These are phyloP conservation scores for Pangasianodon hypophthalmus DNA, from an alignment of 2,113 vertebrate genomes.

Conservation along the genomic window DNA sequence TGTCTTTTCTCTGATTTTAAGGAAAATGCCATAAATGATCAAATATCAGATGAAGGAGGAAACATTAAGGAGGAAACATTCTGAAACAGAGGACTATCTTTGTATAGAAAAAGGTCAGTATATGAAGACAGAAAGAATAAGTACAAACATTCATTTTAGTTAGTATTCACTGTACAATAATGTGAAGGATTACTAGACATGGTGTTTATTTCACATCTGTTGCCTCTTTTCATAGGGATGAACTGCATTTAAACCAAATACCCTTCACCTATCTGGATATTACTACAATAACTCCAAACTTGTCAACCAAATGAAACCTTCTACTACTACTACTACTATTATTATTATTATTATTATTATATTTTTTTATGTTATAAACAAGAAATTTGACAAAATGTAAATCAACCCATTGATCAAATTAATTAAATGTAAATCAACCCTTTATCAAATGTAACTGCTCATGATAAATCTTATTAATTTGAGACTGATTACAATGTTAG, in stretches of 20 bases:
- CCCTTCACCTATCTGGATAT: not conserved
- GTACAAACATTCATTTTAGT: not conserved
- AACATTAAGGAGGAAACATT: not conserved
- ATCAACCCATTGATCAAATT: not conserved
- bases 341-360: not conserved
- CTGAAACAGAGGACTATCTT: not conserved
- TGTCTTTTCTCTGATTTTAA: slow-evolving; percentile 16
- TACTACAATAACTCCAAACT: not conserved
- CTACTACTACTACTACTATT: not conserved
- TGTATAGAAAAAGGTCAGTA: slow-evolving; percentile 27
- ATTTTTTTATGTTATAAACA: not conserved
- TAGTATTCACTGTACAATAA: not conserved
- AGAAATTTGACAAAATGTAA: not conserved
- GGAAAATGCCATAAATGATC: slow-evolving; percentile 3
- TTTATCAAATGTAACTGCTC: not conserved
- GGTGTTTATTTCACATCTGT: not conserved
- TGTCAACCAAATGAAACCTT: not conserved
- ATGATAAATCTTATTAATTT: not conserved
- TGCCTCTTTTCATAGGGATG: slow-evolving; percentile 16
- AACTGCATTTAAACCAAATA: not conserved
- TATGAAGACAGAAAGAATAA: not conserved
- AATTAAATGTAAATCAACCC: not conserved
- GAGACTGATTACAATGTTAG: not conserved
- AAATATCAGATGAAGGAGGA: not conserved
- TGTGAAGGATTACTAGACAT: not conserved